Conservation (phyloP, 2,797 vertebrate species). For the Lates japonicus region DNA sequence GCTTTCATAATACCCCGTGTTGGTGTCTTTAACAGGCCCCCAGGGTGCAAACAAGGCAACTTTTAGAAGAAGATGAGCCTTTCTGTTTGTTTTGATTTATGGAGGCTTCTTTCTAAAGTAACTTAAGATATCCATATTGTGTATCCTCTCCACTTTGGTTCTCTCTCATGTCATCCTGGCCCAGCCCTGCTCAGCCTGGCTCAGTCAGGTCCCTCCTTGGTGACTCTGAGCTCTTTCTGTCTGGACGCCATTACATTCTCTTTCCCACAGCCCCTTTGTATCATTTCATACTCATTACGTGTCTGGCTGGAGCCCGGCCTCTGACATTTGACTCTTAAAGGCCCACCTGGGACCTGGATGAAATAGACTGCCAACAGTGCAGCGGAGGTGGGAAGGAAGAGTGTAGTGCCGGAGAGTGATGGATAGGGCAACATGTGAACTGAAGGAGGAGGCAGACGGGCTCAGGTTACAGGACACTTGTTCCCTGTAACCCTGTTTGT, state of each 20-base stretch:
- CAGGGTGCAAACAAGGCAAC: constrained; percentile 9
- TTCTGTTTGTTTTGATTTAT: constrained; percentile 66
- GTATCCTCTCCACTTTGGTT: constrained; percentile 33
- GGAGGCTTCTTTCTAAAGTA: constrained; percentile 51
- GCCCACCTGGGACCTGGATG: constrained; percentile 81
- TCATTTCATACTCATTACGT: constrained; percentile 82
- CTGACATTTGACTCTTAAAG: constrained; percentile 83
- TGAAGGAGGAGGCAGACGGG: constrained; percentile 60
- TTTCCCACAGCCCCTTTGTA: constrained; percentile 74
- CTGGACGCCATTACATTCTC: constrained; percentile 52
- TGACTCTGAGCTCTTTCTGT: constrained; percentile 55
- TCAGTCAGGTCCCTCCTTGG: constrained; percentile 56
- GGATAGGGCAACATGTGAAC: constrained; percentile 70
- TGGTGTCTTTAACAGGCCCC: constrained; percentile 44
- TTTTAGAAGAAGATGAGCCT: constrained; percentile 36
- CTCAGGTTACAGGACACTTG: constrained; percentile 71
- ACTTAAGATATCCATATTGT: constrained; percentile 65
- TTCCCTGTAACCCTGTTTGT: constrained; percentile 67
- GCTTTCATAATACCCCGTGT: constrained; percentile 54
- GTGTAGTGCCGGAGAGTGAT: constrained; percentile 65
- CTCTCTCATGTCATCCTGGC: background rate
- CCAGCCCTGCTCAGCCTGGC: constrained; percentile 41
- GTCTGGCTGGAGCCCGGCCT: constrained; percentile 72
- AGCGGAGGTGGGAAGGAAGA: constrained; percentile 71
- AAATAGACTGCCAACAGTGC: constrained; percentile 74